phyloP scores from a whole-genome alignment of 2,797 vertebrate genomes.

The Selene dorsalis region DNA sequence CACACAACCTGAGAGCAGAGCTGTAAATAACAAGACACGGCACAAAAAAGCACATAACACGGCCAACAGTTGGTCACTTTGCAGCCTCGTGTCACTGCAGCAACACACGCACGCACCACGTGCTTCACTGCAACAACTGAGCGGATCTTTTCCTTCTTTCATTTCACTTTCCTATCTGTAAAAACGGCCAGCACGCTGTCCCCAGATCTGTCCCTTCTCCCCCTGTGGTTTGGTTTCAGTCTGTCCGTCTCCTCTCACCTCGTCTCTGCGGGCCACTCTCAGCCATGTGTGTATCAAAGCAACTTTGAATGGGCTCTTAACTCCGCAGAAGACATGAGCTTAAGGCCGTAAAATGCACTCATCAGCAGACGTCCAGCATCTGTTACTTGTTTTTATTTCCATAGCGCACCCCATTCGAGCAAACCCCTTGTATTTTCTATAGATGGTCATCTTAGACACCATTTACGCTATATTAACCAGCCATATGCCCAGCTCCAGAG shows the following conservation, averaged over 20 bases:
- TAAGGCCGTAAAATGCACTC: conserved; percentile 43
- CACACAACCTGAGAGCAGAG: conserved; percentile 69
- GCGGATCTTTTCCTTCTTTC: neutral
- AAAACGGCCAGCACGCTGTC: neutral
- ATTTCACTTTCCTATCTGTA: conserved; percentile 14
- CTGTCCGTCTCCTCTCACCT: conserved; percentile 14
- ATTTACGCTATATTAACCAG: conserved; percentile 27
- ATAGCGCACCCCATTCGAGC: conserved; percentile 37
- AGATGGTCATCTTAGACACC: conserved; percentile 19
- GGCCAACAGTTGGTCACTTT: conserved; percentile 40
- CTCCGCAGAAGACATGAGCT: conserved; percentile 46
- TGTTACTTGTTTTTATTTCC: conserved; percentile 63
- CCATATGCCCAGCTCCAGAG: conserved; percentile 12
- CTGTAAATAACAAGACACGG: conserved; percentile 58
- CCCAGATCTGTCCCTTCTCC: conserved; percentile 1
- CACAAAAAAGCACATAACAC: conserved; percentile 36
- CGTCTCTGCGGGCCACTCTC: conserved; percentile 27
- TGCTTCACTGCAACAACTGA: neutral
- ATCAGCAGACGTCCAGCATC: conserved; percentile 61
- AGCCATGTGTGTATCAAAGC: conserved; percentile 57
- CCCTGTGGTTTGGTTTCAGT: conserved; percentile 31
- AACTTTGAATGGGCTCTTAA: conserved; percentile 42
- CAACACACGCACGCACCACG: neutral
- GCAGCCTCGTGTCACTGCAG: conserved; percentile 34
- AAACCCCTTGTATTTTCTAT: conserved; percentile 51